phyloP scores from a whole-genome alignment of 2,888 invertebrate species.

The Steromphala cineraria region DNA sequence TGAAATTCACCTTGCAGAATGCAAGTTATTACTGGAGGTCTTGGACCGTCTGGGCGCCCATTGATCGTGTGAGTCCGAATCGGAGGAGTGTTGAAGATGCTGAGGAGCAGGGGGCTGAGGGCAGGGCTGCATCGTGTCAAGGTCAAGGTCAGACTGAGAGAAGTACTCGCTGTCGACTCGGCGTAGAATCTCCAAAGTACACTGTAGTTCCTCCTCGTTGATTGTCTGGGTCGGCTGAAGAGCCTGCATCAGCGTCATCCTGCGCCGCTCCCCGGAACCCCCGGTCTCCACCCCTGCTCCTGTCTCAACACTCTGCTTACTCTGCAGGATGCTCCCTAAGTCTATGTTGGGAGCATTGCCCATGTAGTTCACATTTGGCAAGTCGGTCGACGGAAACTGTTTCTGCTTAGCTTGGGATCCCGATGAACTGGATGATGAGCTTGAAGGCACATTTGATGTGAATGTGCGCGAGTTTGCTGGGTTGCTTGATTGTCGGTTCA shows the following conservation, averaged over 20 bases:
- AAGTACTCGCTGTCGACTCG: slow-evolving; percentile 48
- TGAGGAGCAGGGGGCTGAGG: not conserved
- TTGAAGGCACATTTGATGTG: not conserved
- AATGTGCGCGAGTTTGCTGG: not conserved
- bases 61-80: too few relatives aligned
- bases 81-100: too few relatives aligned
- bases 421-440: not conserved
- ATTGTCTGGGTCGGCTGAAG: not conserved
- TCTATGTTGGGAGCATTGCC: slow-evolving; percentile 50
- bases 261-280: not conserved
- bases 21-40: too few relatives aligned
- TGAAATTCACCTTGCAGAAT: too few relatives aligned
- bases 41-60: too few relatives aligned
- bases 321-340: slow-evolving; percentile 25
- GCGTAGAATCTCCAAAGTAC: slow-evolving; percentile 44
- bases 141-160: slow-evolving; percentile 17
- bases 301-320: slow-evolving; percentile 21
- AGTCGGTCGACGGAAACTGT: slow-evolving; percentile 25
- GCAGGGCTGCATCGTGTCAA: not conserved
- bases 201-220: slow-evolving; percentile 40
- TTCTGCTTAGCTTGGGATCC: not conserved
- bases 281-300: not conserved
- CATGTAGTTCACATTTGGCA: slow-evolving; percentile 49
- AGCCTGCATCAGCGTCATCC: not conserved
- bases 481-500: not conserved